Evolutionary conservation across 2,888 invertebrate species (phyloP).

Genomic region (Cephus rjabovi): DNA sequence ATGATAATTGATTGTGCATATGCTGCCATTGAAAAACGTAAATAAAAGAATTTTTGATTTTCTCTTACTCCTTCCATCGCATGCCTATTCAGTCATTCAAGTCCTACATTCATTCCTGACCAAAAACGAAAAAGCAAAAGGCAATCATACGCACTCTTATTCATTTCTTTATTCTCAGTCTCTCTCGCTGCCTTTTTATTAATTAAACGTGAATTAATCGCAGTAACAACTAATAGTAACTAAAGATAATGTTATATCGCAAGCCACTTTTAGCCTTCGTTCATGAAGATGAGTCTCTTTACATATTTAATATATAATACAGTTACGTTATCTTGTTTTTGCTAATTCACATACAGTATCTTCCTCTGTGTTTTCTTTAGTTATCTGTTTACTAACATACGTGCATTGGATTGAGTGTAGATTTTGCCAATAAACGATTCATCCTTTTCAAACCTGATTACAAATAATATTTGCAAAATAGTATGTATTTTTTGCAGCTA

Average conservation of each 20-base stretch:
- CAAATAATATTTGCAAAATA: not conserved
- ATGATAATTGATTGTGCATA: slow-evolving; percentile 42
- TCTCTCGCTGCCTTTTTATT: slow-evolving; percentile 21
- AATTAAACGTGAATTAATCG: not conserved
- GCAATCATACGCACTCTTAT: slow-evolving; percentile 20
- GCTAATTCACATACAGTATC: not conserved
- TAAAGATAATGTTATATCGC: slow-evolving; percentile 4
- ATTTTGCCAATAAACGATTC: not conserved
- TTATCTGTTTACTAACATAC: not conserved
- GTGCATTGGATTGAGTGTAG: not conserved
- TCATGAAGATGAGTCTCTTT: not conserved
- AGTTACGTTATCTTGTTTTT: not conserved
- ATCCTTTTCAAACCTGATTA: not conserved
- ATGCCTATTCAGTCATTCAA: slow-evolving; percentile 17
- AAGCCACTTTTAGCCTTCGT: not conserved
- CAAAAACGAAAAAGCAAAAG: slow-evolving; percentile 23
- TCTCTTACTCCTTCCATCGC: slow-evolving; percentile 17
- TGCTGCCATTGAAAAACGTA: slow-evolving; percentile 30
- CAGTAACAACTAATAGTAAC: slow-evolving; percentile 4
- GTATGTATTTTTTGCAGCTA: not conserved
- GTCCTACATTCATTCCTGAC: slow-evolving; percentile 24
- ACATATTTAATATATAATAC: not conserved
- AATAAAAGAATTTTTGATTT: slow-evolving; percentile 33
- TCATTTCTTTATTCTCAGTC: slow-evolving; percentile 4
- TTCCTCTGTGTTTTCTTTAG: not conserved